phyloP scores from a whole-genome alignment of 2,113 vertebrate species.

The Varanus komodoensis region DNA sequence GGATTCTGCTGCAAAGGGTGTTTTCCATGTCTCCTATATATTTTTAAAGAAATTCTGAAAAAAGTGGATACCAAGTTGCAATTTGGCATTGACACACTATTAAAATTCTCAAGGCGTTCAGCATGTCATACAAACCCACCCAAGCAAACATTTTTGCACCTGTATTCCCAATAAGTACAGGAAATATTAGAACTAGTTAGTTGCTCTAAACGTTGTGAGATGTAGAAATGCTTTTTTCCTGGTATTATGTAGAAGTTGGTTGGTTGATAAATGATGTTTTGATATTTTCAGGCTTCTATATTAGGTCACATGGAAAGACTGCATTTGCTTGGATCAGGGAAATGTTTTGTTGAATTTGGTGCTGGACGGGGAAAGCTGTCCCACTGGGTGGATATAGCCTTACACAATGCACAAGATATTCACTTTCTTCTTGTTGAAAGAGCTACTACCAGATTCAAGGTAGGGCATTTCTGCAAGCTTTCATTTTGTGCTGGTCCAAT shows the following conservation, averaged over 20 bases:
- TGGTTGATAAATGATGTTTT: conserved; percentile 64
- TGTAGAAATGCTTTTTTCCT: not conserved
- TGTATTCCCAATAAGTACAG: not conserved
- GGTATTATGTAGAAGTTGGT: conserved; percentile 8
- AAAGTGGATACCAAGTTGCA: too few species aligned
- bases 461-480: conserved; percentile 44
- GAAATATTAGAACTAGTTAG: not conserved
- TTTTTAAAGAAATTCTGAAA: too few species aligned
- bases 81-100: too few species aligned
- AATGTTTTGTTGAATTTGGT: conserved; percentile 95
- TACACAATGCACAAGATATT: conserved; percentile 80
- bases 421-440: conserved; percentile 95
- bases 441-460: conserved; percentile 93
- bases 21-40: too few species aligned
- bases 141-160: not conserved
- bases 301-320: conserved; percentile 92
- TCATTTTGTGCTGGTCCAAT: not conserved
- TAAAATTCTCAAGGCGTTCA: too few species aligned
- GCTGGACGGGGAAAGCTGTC: conserved; percentile 95
- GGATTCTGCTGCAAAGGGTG: too few species aligned
- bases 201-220: not conserved
- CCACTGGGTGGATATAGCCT: conserved; percentile 92
- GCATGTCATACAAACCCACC: too few species aligned
- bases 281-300: conserved; percentile 89
- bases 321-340: conserved; percentile 85